Conservation (phyloP, 2,113 vertebrate species). For the Cettia cetti region DNA sequence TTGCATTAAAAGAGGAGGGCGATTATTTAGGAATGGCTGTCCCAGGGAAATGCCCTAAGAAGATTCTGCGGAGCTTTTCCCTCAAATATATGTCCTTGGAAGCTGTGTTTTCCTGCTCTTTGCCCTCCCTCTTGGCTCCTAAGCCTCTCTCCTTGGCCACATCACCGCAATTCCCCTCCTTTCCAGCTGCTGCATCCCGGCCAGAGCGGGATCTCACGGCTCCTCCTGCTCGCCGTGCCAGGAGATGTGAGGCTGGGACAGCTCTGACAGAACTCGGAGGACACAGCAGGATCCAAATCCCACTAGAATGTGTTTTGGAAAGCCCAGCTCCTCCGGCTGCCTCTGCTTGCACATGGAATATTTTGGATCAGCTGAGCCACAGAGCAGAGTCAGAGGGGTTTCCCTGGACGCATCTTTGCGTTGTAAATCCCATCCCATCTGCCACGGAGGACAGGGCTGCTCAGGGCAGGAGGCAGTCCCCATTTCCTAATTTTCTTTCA, state of each 20-base stretch:
- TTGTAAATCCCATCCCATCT: not conserved
- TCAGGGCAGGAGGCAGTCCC: fast-evolving
- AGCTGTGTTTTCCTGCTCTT: not conserved
- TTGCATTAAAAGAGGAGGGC: not conserved
- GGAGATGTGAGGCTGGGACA: not conserved
- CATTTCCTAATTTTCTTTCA: not conserved
- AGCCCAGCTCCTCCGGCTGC: not conserved
- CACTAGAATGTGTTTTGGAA: not conserved
- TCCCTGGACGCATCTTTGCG: fast-evolving
- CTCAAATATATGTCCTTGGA: not conserved
- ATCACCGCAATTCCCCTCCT: not conserved
- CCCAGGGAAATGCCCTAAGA: not conserved
- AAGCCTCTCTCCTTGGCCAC: not conserved
- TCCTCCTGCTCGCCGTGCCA: not conserved
- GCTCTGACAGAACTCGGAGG: not conserved
- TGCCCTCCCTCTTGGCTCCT: not conserved
- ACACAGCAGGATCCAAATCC: not conserved
- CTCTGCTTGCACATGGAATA: not conserved
- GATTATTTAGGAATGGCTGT: not conserved
- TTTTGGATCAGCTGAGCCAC: not conserved
- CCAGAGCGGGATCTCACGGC: fast-evolving
- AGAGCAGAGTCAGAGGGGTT: not conserved
- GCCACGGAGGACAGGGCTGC: not conserved
- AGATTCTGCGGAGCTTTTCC: not conserved
- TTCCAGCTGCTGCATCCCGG: not conserved